Evolutionary conservation across 2,888 invertebrate species (phyloP).

Genomic region (Lobophora halterata): DNA sequence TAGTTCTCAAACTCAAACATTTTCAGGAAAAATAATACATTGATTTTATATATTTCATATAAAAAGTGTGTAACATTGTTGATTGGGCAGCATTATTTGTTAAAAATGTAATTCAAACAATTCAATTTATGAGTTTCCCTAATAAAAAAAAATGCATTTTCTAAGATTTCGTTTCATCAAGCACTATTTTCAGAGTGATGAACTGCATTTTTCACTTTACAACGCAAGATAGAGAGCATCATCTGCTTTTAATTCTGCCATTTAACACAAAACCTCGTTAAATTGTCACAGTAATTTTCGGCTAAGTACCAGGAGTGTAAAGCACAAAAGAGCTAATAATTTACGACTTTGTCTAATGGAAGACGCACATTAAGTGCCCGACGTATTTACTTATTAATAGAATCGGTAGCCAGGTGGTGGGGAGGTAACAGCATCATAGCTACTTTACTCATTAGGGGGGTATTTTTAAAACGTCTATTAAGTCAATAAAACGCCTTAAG

Average conservation of each 20-base stretch:
- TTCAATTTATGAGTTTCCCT: slow-evolving; percentile 3
- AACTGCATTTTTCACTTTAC: slow-evolving; percentile 1
- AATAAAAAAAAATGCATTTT: slow-evolving; percentile 4
- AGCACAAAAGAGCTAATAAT: slow-evolving; percentile 66
- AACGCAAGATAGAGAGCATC: slow-evolving; percentile 5
- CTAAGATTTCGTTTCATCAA: slow-evolving; percentile 1
- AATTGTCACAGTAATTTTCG: slow-evolving; percentile 32
- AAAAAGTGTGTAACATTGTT: no score
- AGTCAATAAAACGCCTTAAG: slow-evolving; percentile 26
- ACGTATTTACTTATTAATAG: slow-evolving; percentile 76
- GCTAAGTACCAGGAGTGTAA: slow-evolving; percentile 55
- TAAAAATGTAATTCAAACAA: slow-evolving; percentile 1
- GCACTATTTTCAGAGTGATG: slow-evolving; percentile 4
- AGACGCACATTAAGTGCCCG: slow-evolving; percentile 69
- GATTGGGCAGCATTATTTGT: no score
- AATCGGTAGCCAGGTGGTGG: slow-evolving; percentile 67
- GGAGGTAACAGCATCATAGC: slow-evolving; percentile 66
- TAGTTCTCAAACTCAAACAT: no score
- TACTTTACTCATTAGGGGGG: slow-evolving; percentile 49
- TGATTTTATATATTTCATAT: no score
- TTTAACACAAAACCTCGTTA: slow-evolving; percentile 35
- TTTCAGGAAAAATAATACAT: no score
- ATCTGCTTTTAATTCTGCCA: slow-evolving; percentile 17
- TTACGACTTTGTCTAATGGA: slow-evolving; percentile 74
- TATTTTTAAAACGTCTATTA: slow-evolving; percentile 43